Evolutionary conservation across 2,797 vertebrate genomes (phyloP).

Genomic region (Diglossa cyanea): DNA sequence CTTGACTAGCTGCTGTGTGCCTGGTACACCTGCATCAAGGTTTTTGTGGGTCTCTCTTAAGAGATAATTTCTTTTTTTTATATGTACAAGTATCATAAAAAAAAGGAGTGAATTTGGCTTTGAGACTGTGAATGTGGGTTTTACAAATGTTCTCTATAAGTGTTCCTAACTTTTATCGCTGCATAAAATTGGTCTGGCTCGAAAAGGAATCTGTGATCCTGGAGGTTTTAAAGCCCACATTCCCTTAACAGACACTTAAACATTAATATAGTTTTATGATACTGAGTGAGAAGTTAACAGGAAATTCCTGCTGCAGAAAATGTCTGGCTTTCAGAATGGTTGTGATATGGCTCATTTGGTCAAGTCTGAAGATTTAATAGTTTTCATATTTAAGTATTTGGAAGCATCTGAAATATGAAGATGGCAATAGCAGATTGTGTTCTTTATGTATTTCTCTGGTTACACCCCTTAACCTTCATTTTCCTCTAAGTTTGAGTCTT

Average conservation of each 20-base stretch:
- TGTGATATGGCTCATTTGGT: background rate
- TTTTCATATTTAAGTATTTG: background rate
- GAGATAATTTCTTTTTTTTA: background rate
- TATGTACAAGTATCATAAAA: background rate
- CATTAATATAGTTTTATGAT: background rate
- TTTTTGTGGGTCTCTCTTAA: background rate
- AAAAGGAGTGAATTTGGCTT: background rate
- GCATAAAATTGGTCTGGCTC: background rate
- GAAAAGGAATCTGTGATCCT: background rate
- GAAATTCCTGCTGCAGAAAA: background rate
- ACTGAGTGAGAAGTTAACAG: background rate
- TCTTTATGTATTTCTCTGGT: background rate
- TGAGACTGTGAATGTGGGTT: background rate
- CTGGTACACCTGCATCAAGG: background rate
- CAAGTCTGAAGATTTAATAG: background rate
- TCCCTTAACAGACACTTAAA: conserved; percentile 15
- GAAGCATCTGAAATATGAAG: background rate
- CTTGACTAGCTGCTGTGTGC: background rate
- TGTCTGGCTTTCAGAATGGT: background rate
- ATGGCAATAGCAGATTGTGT: background rate
- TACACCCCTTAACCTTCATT: background rate
- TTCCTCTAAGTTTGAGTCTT: background rate
- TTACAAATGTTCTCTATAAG: background rate
- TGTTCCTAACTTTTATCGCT: background rate
- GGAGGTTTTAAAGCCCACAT: background rate